Percentiles rank a stretch among this genome's conserved stretches.
Conservation (phyloP, 2,113 vertebrate species). For the Elanoides forficatus region DNA sequence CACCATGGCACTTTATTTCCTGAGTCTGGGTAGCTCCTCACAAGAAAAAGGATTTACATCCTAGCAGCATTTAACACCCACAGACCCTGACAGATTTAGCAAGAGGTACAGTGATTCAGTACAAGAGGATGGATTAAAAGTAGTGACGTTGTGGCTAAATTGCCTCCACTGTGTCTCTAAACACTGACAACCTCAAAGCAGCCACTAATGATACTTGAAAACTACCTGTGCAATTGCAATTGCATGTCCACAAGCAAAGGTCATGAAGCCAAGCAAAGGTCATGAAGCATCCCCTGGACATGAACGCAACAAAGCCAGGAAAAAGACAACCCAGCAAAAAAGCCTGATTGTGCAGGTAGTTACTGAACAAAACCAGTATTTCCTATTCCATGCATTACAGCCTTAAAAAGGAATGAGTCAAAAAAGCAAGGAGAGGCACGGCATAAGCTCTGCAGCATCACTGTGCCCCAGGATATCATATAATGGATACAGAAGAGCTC, state of each 20-base stretch:
- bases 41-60: constrained; percentile 37
- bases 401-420: not conserved
- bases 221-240: not conserved
- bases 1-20: not conserved
- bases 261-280: not conserved
- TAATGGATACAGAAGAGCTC: not conserved
- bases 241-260: not conserved
- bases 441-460: not conserved
- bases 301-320: not conserved
- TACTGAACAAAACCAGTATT: not conserved
- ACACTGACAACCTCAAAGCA: not conserved
- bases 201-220: not conserved
- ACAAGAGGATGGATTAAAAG: constrained; percentile 66
- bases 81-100: constrained; percentile 60
- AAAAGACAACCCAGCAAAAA: not conserved
- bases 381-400: not conserved
- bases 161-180: not conserved
- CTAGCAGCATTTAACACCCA: constrained; percentile 59
- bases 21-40: not conserved
- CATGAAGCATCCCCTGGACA: not conserved
- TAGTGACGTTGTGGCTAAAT: constrained; percentile 37
- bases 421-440: not conserved
- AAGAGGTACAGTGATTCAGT: constrained; percentile 66
- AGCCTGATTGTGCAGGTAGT: not conserved
- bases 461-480: not conserved